Evolutionary conservation across 2,888 invertebrate species (phyloP).

Genomic region (Apomyelois bistriatella): DNA sequence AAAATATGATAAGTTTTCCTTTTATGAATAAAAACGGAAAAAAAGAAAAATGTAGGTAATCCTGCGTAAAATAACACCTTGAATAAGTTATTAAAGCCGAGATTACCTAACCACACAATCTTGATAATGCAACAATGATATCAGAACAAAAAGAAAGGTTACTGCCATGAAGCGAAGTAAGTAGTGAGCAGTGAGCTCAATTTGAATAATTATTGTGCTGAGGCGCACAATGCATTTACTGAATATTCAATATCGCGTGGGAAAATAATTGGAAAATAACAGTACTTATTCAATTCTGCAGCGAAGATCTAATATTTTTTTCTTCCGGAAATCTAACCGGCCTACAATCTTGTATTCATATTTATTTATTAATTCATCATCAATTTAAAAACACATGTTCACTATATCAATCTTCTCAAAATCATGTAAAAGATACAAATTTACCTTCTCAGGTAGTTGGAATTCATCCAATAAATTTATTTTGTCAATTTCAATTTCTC

Average conservation of each 20-base stretch:
- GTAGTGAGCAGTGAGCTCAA: constrained; percentile 38
- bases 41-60: too few species aligned
- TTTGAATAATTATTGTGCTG: constrained; percentile 62
- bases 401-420: too few species aligned
- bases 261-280: constrained; percentile 54
- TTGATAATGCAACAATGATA: constrained; percentile 37
- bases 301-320: not conserved
- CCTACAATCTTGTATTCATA: too few species aligned
- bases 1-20: too few species aligned
- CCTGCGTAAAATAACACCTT: not conserved
- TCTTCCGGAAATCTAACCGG: not conserved
- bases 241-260: constrained; percentile 60
- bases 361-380: too few species aligned
- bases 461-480: too few species aligned
- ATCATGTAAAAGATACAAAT: too few species aligned
- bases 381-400: too few species aligned
- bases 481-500: too few species aligned
- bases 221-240: constrained; percentile 41
- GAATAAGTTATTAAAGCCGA: constrained; percentile 2
- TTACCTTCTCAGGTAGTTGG: too few species aligned
- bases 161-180: constrained; percentile 31
- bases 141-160: constrained; percentile 45
- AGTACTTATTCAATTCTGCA: constrained; percentile 23
- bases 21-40: too few species aligned
- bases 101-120: constrained; percentile 33